Evolutionary conservation across 2,113 vertebrate genomes (phyloP), one percentile per base, ranked within the genome.

Genomic region (Phyllostomus discolor): DNA sequence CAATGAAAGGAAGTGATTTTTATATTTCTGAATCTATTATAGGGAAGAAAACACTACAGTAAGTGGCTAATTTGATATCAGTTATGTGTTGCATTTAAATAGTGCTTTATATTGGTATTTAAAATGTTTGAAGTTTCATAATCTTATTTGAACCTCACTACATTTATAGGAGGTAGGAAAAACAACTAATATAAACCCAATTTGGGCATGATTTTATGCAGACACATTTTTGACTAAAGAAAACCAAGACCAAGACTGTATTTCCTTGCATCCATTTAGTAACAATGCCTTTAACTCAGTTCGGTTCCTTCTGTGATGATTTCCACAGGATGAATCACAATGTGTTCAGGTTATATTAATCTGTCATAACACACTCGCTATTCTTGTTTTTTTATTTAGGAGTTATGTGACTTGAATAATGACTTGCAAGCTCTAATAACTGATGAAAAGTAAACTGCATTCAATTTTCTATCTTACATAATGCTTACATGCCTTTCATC

Each of bases 371-470:
- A 90, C 8, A 75, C 35, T 28, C 3, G 1, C 46, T 85, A 76
- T 66, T 73, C 75, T 28, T 91, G 54, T 78, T 41, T 92, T 84
- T 54, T 84, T 75, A 85, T n/a, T 78, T 78, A 78, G 78, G 85
- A 93, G 67, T 57, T 75, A 59, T 69, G 48, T 0, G 15, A 66
- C 79, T 93, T 79, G 89, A 96, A 93, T 93, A 83, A 57, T 80
- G 64, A 96, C 95, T 94, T 92, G 57, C 35, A 88, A 89, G 24
- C 48, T 91, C 72, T 75, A 82, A 92, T 90, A 79, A 43, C 41
- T 31, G 38, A 92, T 87, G 78, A 52, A 92, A 94, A 91, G 35
- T 59, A 86, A 85, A 96, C 46, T 38, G 24, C 41, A 88, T 76
- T 91, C 69, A 28, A 48, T 72, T 73, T 94, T 95, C 88, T 41